Base-by-base conservation (phyloP, 2,888 invertebrate genomes). In the Amorpha juglandis region DNA sequence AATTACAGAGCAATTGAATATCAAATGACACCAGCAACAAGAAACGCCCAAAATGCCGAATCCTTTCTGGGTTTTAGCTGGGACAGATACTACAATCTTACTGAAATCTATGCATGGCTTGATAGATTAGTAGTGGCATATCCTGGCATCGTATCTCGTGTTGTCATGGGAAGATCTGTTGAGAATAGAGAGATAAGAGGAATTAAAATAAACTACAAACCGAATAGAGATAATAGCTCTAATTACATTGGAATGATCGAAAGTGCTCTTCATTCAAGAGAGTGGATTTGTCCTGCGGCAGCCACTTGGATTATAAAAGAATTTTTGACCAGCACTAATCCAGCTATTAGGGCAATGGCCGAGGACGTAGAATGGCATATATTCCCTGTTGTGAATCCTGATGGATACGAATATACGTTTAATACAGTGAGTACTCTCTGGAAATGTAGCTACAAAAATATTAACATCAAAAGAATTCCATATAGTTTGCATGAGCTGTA, bases 281-380 rank as follows among this genome's bases (percentile, higher is more conserved):
- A 97, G 87, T 97, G 96, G 96, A 95, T 96, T 27, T 89, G 94
- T 0, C 92, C 95, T 2, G 95, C 96, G 0, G 94, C 95, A 8
- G 94, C 95, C 0, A 95, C 95, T 0, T 96, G 95, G 92, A 94
- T 97, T 51, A 94, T 97, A 7, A 95, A 97, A 73, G 94, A 96
- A 83, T 85, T 97, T 63, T 80, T 97, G 16, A 95, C 94, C 0
- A 95, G 95, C 51, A 83, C 82, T 0, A 92, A 96, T 71, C 75
- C 92, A 0, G 85, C 84, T 62, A 87, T 96, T 0, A 89, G 94
- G 12, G 81, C 89, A 16, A 81, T 97, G 69, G 95, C 96, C 0
- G 94, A 96, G 69, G 94, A 90, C 70, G 94, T 95, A 70, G 96
- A 97, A 79, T 97, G 96, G 96, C 96, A 96, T 78, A 92, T 97